These are phyloP conservation scores for Pygmarrhopalites habei DNA, from an alignment of 1,140 invertebrate genomes.

Conservation along the genomic window DNA sequence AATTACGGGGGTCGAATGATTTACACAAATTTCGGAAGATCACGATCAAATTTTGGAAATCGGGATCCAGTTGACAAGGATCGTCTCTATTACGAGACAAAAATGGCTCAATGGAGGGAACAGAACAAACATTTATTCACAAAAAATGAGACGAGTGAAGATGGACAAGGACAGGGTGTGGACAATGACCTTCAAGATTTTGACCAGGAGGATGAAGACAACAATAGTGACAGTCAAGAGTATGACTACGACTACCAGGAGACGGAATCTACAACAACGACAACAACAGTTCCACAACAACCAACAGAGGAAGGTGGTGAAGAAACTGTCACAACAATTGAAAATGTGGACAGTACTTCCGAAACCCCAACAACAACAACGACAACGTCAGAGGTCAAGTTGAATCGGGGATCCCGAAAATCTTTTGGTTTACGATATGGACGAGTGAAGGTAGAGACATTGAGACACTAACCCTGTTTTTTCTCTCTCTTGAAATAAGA, in stretches of 20 bases:
- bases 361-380: not conserved
- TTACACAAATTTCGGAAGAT: not conserved
- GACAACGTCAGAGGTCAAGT: no score
- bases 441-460: conserved; percentile 4
- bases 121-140: not conserved
- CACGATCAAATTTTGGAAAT: no score
- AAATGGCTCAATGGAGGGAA: conserved; percentile 8
- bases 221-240: not conserved
- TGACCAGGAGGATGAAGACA: not conserved
- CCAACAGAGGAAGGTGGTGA: not conserved
- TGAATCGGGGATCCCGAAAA: no score
- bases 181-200: not conserved
- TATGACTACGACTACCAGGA: not conserved
- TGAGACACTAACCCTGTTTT: no score
- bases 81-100: not conserved
- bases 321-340: not conserved
- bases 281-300: not conserved
- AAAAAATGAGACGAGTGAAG: no score
- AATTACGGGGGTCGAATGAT: not conserved
- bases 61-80: not conserved
- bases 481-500: no score
- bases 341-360: not conserved
- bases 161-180: not conserved
- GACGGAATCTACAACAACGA: not conserved
- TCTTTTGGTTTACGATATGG: conserved; percentile 1